Evolutionary conservation across 2,888 invertebrate species (phyloP), one percentile per base, ranked within the genome.

Genomic region (Drosophila yooni): DNA sequence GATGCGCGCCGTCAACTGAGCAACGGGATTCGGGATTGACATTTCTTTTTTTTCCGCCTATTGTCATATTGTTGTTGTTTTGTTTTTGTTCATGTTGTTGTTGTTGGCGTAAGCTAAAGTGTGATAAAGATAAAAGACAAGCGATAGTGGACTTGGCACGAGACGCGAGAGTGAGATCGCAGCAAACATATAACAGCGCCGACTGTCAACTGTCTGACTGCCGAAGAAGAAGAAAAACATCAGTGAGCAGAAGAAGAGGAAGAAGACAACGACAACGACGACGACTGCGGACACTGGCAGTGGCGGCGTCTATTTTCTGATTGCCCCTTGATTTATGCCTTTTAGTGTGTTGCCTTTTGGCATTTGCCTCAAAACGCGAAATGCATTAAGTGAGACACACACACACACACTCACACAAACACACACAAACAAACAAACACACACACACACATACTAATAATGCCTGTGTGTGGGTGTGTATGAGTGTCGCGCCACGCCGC

Each of bases 241-340:
- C 40, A 50, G 43, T 40, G 40, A 40, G 43, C 43, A 57, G 60
- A 43, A 60, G 60, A 51, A 50, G 53, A 51, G 43, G 61, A 34
- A 31, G 50, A 33, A 62, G 57, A 15, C 21, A 31, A 50, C 48
- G 48, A 54, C 40, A 34, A 70, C 53, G 46, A 27, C 54, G 46
- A 51, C 29, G 29, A 11, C 34, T 10, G 33, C 73, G 51, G n/a
- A n/a, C 57, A 53, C 53, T 51, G 63, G 72, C 70, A 73, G 70
- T 74, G 79, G 58, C 60, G 69, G 59, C 53, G 67, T 65, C 77
- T 67, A 59, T 65, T 81, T 79, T 82, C 71, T 80, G 80, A 82
- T 82, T 80, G 79, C 79, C 79, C 79, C 79, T 82, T 80, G 82
- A 80, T 80, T 80, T 80, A 82, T 80, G 79, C 70, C 79, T 81